Evolutionary conservation across 2,888 invertebrate genomes (phyloP), one percentile per base, ranked within the genome.

Genomic region (Eupithecia exiguata): DNA sequence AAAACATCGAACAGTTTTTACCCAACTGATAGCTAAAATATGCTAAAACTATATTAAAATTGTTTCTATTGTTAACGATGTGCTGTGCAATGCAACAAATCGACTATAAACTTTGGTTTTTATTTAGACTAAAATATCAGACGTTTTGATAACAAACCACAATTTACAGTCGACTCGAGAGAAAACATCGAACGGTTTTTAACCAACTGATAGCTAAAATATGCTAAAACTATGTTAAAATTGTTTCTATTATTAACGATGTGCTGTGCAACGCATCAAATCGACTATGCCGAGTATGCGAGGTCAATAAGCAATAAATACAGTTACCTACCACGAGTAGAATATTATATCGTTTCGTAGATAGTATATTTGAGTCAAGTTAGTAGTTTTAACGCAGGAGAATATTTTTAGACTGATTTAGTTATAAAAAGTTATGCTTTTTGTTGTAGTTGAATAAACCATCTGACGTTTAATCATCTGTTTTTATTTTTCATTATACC

Each of bases 341-440:
- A 77, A 79, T 78, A 68, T 75, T 79, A 80, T 78, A 87, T 86
- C 87, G 84, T 90, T 90, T 91, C 40, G 18, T 92, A 91, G 90
- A 91, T 89, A 87, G 84, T 87, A 88, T 90, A 89, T 89, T 91
- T 89, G 88, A 90, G 88, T 85, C 87, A 85, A 69, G 72, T 72
- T 84, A 83, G 91, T 93, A 92, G 91, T 91, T 87, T 86, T 88
- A 88, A 86, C 80, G 86, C 91, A 89, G 91, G 91, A 91, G 90
- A 91, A 92, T 92, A 94, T 93, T 92, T 93, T 94, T 94, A 94
- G 94, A 94, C 94, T 94, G 94, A 94, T 93, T 94, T 94, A 94
- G 94, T 94, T 94, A 82, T 90, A 89, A 92, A 92, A 93, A 90
- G 91, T 93, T 93, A 93, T 92, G 93, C 91, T 93, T 94, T 94